Evolutionary conservation across 1,140 invertebrate species (phyloP), one percentile per base, ranked within the genome.

Genomic region (Lasioglossum albipes): DNA sequence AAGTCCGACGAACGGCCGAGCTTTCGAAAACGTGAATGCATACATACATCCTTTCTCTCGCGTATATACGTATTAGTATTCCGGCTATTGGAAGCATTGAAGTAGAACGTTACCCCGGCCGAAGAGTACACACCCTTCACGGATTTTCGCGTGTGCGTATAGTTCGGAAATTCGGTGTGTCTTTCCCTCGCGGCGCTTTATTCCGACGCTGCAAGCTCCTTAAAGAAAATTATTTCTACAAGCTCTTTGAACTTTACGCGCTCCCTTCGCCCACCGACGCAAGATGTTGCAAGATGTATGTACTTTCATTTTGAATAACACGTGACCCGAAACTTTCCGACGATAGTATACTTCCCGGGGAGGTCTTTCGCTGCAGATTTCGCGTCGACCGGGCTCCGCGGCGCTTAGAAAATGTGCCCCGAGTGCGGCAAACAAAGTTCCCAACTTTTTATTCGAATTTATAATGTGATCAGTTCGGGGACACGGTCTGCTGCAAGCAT

Each of bases 221-320:
- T n/a, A n/a, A 59, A n/a, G 57, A n/a, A 59, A 59, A 59, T 59
- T 59, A 59, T 59, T 59, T 59, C 57, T n/a, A n/a, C 57, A n/a
- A n/a, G 20, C 57, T 59, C 20, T 59, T 59, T n/a, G 57, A 59
- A 59, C 57, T 59, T 59, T 59, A 59, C n/a, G 9, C 20, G 5
- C n/a, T n/a, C 57, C 20, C 57, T n/a, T 2, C 57, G 2, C 52
- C 2, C 45, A 0, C 45, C 20, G 57, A 20, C 20, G 20, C 57
- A 59, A 59, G 57, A 59, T 59, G 57, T 59, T 59, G 57, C 57
- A 59, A 59, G 57, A 59, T 59, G 57, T 59, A 59, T 59, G 57
- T n/a, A 59, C 57, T 59, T 59, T 59, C 57, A 59, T 59, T 59
- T 59, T 59, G 57, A 59, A 59, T 59, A 59, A 59, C 57, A 59